Conservation (phyloP, 2,113 vertebrate species). For the Gorsachius goisagi region DNA sequence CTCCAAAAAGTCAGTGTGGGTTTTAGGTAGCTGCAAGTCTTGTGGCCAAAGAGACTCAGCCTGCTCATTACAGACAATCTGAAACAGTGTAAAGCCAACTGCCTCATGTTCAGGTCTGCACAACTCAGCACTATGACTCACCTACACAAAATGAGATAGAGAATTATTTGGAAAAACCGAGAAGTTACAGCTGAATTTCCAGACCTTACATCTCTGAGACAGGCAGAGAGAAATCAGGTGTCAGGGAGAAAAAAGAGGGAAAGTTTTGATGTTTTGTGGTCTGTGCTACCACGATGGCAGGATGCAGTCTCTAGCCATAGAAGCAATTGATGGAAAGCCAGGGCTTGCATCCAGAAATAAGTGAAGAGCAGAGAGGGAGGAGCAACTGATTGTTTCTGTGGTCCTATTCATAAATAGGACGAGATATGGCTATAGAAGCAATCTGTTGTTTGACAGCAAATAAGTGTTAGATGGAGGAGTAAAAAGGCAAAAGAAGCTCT, state of each 20-base stretch:
- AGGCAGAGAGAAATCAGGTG: background rate
- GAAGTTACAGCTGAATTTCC: background rate
- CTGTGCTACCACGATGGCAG: background rate
- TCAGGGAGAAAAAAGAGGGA: background rate
- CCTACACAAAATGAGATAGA: background rate
- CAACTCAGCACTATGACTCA: background rate
- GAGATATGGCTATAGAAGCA: background rate
- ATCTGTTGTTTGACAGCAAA: background rate
- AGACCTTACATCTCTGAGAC: background rate
- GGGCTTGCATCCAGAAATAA: background rate
- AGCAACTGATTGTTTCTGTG: background rate
- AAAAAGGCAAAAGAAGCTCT: background rate
- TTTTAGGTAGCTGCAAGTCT: background rate
- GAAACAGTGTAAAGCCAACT: background rate
- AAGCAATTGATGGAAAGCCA: background rate
- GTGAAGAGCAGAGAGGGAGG: background rate
- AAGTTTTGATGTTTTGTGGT: background rate
- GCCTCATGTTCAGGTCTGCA: background rate
- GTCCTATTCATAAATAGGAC: background rate
- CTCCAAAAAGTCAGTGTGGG: background rate
- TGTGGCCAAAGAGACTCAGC: background rate
- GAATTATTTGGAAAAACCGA: background rate
- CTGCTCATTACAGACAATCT: background rate
- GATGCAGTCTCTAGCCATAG: background rate
- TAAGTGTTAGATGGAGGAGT: background rate